Evolutionary conservation across 2,113 vertebrate genomes (phyloP).

Genomic region (Noturus placidus): DNA sequence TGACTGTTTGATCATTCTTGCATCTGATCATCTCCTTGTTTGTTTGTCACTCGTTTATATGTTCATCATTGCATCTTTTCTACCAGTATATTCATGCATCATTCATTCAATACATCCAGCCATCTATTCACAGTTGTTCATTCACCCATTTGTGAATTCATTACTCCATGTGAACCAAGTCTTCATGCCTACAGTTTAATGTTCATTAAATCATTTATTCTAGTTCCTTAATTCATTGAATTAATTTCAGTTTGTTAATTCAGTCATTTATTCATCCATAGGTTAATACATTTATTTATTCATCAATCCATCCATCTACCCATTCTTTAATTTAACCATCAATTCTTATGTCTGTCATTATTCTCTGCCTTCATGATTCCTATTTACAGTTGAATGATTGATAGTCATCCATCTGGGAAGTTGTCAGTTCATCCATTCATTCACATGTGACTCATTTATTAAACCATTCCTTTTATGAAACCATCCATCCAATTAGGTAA

Average conservation of each 20-base stretch:
- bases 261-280: not conserved
- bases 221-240: not conserved
- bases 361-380: not conserved
- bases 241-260: not conserved
- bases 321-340: not conserved
- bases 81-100: not conserved
- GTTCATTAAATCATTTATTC: not conserved
- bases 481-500: not conserved
- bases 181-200: not conserved
- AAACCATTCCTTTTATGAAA: too few species aligned
- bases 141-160: not conserved
- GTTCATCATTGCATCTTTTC: not conserved
- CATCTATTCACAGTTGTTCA: not conserved
- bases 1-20: not conserved
- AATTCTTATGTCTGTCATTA: not conserved
- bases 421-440: not conserved
- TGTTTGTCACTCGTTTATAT: not conserved
- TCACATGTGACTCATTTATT: not conserved
- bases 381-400: not conserved
- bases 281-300: not conserved
- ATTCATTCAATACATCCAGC: not conserved
- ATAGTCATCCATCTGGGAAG: not conserved
- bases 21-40: not conserved
- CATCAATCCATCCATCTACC: not conserved
- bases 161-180: not conserved